A percentile compares a stretch with the other conserved stretches of the same genome.
Conservation (phyloP, 2,113 vertebrate genomes). For the human region DNA sequence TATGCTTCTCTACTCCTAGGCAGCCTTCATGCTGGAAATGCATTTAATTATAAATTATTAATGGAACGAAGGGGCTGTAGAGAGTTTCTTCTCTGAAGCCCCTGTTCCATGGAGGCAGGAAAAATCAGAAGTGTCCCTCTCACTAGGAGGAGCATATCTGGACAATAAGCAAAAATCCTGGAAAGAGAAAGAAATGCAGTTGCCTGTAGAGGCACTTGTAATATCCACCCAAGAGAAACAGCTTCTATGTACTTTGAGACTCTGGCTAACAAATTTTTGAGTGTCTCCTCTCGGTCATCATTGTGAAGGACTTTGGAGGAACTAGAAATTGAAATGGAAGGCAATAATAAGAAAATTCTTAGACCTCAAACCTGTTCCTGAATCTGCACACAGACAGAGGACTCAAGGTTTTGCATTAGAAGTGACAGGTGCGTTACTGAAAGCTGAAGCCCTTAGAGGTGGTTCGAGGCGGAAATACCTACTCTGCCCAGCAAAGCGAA, state of each 20-base stretch:
- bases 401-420: neutral
- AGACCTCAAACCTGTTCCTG: no score
- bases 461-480: neutral
- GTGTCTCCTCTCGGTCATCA: accelerated
- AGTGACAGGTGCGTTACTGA: neutral
- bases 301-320: neutral
- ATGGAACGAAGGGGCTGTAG: accelerated
- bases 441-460: neutral
- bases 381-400: neutral
- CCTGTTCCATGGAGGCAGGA: neutral
- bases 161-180: neutral
- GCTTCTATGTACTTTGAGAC: no score
- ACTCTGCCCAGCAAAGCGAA: no score
- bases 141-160: accelerated
- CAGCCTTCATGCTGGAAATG: neutral
- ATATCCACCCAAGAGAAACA: neutral
- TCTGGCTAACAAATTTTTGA: neutral
- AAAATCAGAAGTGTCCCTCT: neutral
- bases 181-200: neutral
- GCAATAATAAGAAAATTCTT: neutral
- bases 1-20: no score
- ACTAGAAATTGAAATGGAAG: no score
- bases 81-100: accelerated
- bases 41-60: neutral
- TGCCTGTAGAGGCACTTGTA: neutral